phyloP scores from a whole-genome alignment of 2,113 vertebrate species.

The Arothron firmamentum region DNA sequence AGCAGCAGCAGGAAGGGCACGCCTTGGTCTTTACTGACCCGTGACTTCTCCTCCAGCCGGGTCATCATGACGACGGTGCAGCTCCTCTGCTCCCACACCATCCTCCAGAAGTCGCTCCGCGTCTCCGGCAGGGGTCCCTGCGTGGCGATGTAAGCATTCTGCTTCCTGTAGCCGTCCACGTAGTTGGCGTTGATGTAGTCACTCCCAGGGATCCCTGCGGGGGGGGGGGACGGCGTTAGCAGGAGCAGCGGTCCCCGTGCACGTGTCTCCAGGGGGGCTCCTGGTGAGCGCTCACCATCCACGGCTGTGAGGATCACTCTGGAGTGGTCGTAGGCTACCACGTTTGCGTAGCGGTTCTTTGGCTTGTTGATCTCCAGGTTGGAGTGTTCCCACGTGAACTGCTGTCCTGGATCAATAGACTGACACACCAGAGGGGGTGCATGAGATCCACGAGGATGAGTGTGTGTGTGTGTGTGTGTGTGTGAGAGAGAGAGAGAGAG shows the following conservation, averaged over 20 bases:
- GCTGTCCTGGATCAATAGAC: conserved; percentile 98
- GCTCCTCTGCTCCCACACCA: conserved; percentile 96
- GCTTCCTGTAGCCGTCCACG: conserved; percentile 94
- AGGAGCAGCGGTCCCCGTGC: too few species aligned
- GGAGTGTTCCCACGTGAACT: conserved; percentile 99
- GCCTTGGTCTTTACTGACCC: conserved; percentile 72
- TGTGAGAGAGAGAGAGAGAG: too few species aligned
- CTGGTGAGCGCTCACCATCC: conserved; percentile 88
- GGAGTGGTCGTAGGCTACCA: conserved; percentile 97
- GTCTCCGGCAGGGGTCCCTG: conserved; percentile 93
- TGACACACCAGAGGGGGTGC: conserved; percentile 54
- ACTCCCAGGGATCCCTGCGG: conserved; percentile 84
- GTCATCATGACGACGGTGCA: conserved; percentile 97
- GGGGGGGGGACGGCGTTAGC: too few species aligned
- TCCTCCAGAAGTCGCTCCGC: conserved; percentile 94
- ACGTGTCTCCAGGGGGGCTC: too few species aligned
- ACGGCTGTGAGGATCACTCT: conserved; percentile 93
- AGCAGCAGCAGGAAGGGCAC: too few species aligned
- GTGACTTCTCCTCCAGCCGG: conserved; percentile 90
- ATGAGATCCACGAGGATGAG: neutral
- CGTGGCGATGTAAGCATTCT: conserved; percentile 96
- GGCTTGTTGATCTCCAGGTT: conserved; percentile 99
- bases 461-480: neutral
- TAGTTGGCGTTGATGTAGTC: conserved; percentile 97
- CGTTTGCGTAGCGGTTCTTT: conserved; percentile 97